These are phyloP conservation scores for Chironomus striatipennis DNA, from an alignment of 1,140 invertebrate genomes.

Conservation along the genomic window DNA sequence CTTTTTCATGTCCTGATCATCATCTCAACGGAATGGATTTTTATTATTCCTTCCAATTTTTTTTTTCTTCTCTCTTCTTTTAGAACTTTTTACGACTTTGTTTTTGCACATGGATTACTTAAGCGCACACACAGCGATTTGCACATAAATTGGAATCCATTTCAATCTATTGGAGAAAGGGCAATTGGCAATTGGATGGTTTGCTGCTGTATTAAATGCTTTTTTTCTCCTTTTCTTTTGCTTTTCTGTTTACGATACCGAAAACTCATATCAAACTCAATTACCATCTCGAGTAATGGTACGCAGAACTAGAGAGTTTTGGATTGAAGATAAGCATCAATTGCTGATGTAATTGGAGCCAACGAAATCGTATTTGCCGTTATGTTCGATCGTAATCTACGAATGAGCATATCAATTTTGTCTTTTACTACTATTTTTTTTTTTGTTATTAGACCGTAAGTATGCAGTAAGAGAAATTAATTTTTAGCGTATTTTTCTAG, in stretches of 20 bases:
- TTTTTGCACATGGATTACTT: background rate
- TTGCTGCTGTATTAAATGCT: background rate
- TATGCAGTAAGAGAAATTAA: background rate
- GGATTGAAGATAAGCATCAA: background rate
- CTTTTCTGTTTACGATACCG: too few species aligned
- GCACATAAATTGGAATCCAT: constrained; percentile 6
- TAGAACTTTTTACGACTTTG: constrained; percentile 5
- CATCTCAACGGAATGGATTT: too few species aligned
- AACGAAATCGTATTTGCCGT: background rate
- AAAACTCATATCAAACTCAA: too few species aligned
- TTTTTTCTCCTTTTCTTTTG: background rate
- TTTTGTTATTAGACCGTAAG: background rate
- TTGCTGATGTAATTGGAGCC: background rate
- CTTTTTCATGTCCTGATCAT: background rate
- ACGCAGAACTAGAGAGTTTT: too few species aligned
- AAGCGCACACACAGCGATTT: background rate
- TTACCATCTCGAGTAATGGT: too few species aligned
- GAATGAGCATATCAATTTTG: background rate
- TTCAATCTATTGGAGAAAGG: background rate
- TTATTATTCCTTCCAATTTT: too few species aligned
- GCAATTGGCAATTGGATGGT: background rate
- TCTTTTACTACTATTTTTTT: too few species aligned
- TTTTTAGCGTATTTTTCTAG: background rate
- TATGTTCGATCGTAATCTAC: background rate
- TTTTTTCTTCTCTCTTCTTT: too few species aligned